A percentile compares a stretch with the other conserved stretches of the same genome.
Evolutionary conservation across 2,113 vertebrate species (phyloP).

Genomic region (Glaucidium brasilianum): DNA sequence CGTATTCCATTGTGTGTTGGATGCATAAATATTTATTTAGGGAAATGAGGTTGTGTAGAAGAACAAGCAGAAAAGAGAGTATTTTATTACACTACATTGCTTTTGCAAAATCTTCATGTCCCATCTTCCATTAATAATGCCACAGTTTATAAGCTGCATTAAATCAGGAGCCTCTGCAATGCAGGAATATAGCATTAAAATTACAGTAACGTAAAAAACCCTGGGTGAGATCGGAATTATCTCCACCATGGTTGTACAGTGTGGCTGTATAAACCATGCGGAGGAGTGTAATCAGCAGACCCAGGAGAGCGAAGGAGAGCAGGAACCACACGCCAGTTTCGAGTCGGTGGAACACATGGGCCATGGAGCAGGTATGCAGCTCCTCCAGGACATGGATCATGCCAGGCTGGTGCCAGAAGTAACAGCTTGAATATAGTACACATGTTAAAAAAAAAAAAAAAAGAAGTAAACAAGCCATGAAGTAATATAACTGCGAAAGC

Average conservation of each 20-base stretch:
- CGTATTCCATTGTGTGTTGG: background rate
- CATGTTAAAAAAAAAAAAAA: background rate
- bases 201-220: background rate
- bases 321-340: background rate
- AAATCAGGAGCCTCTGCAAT: constrained; percentile 64
- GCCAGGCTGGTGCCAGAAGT: background rate
- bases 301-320: background rate
- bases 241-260: background rate
- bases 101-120: constrained; percentile 37
- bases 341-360: background rate
- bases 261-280: background rate
- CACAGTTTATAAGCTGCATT: constrained; percentile 47
- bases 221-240: background rate
- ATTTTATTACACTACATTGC: constrained; percentile 35
- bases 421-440: background rate
- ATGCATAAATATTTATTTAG: constrained; percentile 59
- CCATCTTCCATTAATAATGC: constrained; percentile 54
- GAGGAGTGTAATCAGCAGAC: background rate
- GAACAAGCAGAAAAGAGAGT: constrained; percentile 29
- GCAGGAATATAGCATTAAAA: constrained; percentile 48
- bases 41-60: constrained; percentile 33
- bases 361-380: rapidly evolving
- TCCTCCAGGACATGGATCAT: rapidly evolving
- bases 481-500: background rate
- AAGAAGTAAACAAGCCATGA: background rate